These are phyloP conservation scores for Actenoides lindsayi DNA, from an alignment of 2,113 vertebrate species.

Conservation along the genomic window DNA sequence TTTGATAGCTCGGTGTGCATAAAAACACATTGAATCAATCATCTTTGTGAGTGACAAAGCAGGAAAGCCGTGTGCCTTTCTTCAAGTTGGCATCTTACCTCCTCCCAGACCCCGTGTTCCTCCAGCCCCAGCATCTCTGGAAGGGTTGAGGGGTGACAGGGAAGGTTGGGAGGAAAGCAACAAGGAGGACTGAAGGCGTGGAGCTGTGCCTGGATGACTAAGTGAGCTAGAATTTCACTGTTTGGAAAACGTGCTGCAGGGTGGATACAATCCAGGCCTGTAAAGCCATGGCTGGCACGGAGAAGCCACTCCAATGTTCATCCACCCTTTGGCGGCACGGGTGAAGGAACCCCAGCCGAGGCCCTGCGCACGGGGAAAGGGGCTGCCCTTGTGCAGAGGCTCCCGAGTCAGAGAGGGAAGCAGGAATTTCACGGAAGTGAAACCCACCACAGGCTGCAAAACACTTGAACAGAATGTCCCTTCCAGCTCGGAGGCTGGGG, in stretches of 20 bases:
- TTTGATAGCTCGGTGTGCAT: neutral
- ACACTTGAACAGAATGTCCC: neutral
- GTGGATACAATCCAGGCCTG: neutral
- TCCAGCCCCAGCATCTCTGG: neutral
- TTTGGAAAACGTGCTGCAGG: slow-evolving; percentile 12
- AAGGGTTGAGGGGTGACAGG: rapidly evolving
- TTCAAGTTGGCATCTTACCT: neutral
- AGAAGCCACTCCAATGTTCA: neutral
- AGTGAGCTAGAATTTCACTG: slow-evolving; percentile 38
- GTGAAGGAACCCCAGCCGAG: neutral
- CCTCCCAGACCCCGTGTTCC: neutral
- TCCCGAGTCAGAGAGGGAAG: neutral
- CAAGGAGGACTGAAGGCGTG: neutral
- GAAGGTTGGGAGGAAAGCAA: neutral
- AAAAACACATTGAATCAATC: neutral
- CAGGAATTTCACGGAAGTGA: neutral
- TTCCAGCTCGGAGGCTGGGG: neutral
- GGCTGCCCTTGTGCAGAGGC: neutral
- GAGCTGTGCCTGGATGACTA: slow-evolving; percentile 44
- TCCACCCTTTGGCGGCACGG: neutral
- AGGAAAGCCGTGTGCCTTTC: neutral
- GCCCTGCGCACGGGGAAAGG: rapidly evolving
- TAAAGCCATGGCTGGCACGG: neutral
- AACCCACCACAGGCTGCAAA: neutral
- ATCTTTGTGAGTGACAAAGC: neutral